phyloP scores from a whole-genome alignment of 2,888 invertebrate genomes.

The Acanthoscelides obtectus region DNA sequence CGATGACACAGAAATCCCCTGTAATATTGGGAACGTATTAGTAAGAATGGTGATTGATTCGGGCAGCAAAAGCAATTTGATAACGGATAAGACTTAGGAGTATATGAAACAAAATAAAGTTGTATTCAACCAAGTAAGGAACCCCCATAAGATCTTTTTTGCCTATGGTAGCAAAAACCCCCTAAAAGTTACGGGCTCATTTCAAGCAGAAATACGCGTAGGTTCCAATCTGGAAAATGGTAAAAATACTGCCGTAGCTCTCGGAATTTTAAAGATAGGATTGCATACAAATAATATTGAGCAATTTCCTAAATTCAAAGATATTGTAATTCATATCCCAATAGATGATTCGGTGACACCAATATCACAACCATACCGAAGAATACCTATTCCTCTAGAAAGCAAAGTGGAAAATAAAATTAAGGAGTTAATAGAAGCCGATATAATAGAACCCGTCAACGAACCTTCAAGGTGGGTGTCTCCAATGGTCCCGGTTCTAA shows the following conservation, averaged over 20 bases:
- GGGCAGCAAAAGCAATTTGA: constrained; percentile 25
- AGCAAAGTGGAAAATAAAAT: background rate
- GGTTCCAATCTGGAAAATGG: too few species aligned
- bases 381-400: background rate
- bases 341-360: background rate
- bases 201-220: too few species aligned
- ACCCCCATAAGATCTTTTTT: too few species aligned
- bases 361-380: background rate
- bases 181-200: too few species aligned
- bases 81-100: constrained; percentile 22
- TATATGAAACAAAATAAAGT: constrained; percentile 16
- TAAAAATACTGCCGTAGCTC: constrained; percentile 12
- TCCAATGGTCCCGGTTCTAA: constrained; percentile 8
- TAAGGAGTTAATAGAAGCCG: background rate
- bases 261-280: constrained; percentile 13
- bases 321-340: constrained; percentile 13
- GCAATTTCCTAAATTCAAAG: constrained; percentile 14
- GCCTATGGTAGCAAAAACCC: too few species aligned
- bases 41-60: constrained; percentile 26
- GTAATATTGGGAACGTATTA: constrained; percentile 18
- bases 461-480: constrained; percentile 8
- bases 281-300: constrained; percentile 2
- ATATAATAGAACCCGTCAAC: background rate
- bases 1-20: background rate
- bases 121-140: too few species aligned